Conservation (phyloP, 1,140 invertebrate genomes). For the Drosophila kanapiae region DNA sequence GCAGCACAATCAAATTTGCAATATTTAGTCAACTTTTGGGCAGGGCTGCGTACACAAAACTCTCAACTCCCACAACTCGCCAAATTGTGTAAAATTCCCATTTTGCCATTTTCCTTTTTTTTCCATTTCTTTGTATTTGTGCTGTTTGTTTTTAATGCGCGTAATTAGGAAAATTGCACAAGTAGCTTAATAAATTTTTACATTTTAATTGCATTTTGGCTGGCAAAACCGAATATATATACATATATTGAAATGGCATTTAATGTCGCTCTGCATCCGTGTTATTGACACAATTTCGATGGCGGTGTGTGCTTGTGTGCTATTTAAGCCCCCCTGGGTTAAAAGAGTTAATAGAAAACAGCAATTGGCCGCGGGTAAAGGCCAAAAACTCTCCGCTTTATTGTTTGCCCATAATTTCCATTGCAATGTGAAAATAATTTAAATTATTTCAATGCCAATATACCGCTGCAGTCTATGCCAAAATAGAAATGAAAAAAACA, state of each 20-base stretch:
- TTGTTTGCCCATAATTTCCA: constrained; percentile 57
- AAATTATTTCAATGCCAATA: constrained; percentile 59
- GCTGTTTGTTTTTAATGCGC: constrained; percentile 41
- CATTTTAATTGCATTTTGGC: constrained; percentile 60
- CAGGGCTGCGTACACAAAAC: no score
- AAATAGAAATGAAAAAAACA: background rate
- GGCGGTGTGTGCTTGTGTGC: constrained; percentile 10
- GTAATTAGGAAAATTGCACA: constrained; percentile 63
- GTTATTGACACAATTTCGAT: constrained; percentile 12
- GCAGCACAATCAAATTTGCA: constrained; percentile 43
- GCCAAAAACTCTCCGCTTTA: constrained; percentile 39
- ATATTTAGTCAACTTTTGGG: constrained; percentile 39
- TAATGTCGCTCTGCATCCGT: constrained; percentile 24
- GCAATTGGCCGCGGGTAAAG: constrained; percentile 28
- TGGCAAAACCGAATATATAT: background rate
- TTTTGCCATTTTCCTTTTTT: background rate
- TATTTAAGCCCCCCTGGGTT: constrained; percentile 44
- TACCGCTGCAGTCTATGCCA: background rate
- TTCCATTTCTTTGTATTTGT: background rate
- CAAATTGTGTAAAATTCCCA: constrained; percentile 26
- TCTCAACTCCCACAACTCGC: no score
- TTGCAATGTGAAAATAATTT: constrained; percentile 45
- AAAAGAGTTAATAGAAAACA: constrained; percentile 56
- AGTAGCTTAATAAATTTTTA: constrained; percentile 65
- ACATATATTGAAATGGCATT: constrained; percentile 51